Conservation (phyloP, 2,888 invertebrate genomes). For the Alentia gelatinosa region DNA sequence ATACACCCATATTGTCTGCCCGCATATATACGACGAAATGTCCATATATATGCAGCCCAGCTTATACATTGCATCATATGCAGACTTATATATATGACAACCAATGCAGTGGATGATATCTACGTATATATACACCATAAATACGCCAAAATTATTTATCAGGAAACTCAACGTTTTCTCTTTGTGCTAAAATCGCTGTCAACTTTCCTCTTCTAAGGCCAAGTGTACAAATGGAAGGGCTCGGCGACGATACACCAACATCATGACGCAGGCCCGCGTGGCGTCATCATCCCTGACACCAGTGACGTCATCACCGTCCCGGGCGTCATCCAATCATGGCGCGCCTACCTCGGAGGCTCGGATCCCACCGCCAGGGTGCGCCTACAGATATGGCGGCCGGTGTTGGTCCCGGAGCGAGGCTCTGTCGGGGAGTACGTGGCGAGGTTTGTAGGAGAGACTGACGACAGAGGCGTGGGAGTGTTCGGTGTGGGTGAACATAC, state of each 20-base stretch:
- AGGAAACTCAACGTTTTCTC: too few species aligned
- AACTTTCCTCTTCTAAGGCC: background rate
- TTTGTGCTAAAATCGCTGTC: background rate
- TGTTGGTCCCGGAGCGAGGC: background rate
- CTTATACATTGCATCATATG: too few species aligned
- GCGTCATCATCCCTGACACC: background rate
- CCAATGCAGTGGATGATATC: background rate
- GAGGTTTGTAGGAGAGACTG: background rate
- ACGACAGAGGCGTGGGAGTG: background rate
- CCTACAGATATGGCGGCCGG: constrained; percentile 4
- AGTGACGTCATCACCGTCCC: constrained; percentile 15
- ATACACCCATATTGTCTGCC: too few species aligned
- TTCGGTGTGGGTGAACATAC: background rate
- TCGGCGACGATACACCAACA: too few species aligned
- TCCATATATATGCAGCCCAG: too few species aligned
- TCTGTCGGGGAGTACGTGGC: background rate
- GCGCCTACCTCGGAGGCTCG: background rate
- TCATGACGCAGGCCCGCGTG: background rate
- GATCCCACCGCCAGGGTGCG: background rate
- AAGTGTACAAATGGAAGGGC: background rate
- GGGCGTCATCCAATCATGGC: background rate
- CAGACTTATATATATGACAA: too few species aligned
- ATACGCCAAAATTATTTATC: too few species aligned
- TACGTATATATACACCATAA: background rate
- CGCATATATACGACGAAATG: too few species aligned